Conservation (phyloP, 2,888 invertebrate genomes). For the Stratiomys singularior region DNA sequence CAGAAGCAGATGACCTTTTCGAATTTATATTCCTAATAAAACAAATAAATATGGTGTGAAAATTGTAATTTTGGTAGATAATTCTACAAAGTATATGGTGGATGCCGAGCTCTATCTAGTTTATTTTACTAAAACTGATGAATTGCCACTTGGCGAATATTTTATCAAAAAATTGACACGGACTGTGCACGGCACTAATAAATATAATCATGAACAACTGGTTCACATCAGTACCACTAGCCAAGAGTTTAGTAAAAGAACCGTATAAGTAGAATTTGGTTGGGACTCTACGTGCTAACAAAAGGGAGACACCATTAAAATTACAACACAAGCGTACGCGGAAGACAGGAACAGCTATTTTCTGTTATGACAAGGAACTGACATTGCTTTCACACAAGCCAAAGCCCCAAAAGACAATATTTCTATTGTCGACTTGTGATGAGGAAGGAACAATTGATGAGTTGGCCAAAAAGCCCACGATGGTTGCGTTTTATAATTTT, state of each 20-base stretch:
- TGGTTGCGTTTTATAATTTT: background rate
- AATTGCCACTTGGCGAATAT: background rate
- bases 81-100: background rate
- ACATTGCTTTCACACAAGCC: background rate
- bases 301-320: conserved; percentile 46
- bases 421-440: background rate
- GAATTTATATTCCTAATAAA: no score
- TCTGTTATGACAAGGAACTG: conserved; percentile 10
- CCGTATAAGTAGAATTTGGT: background rate
- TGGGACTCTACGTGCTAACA: conserved; percentile 44
- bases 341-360: background rate
- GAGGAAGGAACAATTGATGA: conserved; percentile 9
- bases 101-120: background rate
- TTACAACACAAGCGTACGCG: background rate
- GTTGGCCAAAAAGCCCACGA: background rate
- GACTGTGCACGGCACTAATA: background rate
- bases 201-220: background rate
- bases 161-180: background rate
- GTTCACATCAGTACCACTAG: conserved; percentile 7
- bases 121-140: background rate
- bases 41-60: no score
- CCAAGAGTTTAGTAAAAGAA: conserved; percentile 5
- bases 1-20: no score
- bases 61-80: background rate
- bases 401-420: conserved; percentile 1